Percentiles rank a stretch among this genome's conserved stretches.
These are phyloP conservation scores for Scaptomyza hsui DNA, from an alignment of 1,140 invertebrate genomes.

Conservation along the genomic window DNA sequence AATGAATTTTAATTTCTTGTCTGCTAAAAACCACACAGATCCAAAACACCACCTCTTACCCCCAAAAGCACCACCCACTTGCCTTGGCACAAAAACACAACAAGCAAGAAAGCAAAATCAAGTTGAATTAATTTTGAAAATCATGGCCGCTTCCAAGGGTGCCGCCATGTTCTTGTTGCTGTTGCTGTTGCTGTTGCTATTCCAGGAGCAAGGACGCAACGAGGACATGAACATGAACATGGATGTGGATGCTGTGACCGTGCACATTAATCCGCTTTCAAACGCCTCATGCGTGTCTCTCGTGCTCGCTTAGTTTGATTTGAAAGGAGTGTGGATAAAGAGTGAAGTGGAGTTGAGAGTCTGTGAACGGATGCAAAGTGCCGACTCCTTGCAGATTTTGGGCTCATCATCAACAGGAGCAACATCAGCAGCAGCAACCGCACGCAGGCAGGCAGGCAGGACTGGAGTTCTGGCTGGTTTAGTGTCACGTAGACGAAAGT, in stretches of 20 bases:
- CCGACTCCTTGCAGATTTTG: constrained; percentile 42
- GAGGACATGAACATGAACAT: constrained; percentile 14
- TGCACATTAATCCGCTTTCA: constrained; percentile 74
- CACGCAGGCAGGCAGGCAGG: constrained; percentile 15
- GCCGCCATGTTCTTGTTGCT: constrained; percentile 38
- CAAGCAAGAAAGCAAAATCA: constrained; percentile 80
- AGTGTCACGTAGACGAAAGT: constrained; percentile 78
- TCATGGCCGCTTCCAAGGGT: constrained; percentile 74
- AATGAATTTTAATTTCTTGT: constrained; percentile 84
- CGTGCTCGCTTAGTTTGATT: constrained; percentile 45
- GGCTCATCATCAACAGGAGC: constrained; percentile 37
- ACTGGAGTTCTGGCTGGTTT: constrained; percentile 6
- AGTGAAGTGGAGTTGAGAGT: constrained; percentile 11
- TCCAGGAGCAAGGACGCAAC: constrained; percentile 61
- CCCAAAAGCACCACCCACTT: constrained; percentile 7
- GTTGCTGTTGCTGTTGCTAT: background rate
- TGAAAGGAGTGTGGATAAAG: background rate
- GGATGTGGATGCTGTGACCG: constrained; percentile 19
- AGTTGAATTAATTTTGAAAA: constrained; percentile 83
- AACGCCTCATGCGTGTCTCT: constrained; percentile 76
- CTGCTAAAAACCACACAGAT: constrained; percentile 45
- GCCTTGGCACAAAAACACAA: constrained; percentile 54
- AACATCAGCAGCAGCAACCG: constrained; percentile 35
- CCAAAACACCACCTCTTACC: constrained; percentile 1
- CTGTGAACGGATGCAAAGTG: constrained; percentile 23